Percentiles rank a stretch among this genome's conserved stretches.
These are phyloP conservation scores for Heliconius charithonia DNA, from an alignment of 2,888 invertebrate genomes.

Conservation along the genomic window DNA sequence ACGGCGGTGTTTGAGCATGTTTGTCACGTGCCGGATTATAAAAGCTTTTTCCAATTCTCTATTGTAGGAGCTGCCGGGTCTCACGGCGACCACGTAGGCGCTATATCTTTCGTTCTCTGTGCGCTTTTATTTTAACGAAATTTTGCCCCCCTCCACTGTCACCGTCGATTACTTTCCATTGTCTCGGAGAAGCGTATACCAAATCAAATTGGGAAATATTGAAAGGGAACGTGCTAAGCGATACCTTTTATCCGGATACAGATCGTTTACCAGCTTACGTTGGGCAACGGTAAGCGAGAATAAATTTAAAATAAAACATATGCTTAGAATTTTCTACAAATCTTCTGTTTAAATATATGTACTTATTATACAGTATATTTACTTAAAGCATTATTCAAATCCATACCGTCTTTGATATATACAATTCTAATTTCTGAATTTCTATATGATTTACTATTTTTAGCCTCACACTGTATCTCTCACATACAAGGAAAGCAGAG, in stretches of 20 bases:
- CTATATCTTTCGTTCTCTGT: conserved; percentile 81
- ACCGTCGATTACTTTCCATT: conserved; percentile 81
- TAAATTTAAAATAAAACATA: background rate
- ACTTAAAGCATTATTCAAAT: background rate
- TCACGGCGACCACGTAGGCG: conserved; percentile 81
- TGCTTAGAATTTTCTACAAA: background rate
- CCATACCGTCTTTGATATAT: no score
- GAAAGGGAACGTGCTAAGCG: conserved; percentile 79
- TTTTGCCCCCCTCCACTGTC: conserved; percentile 77
- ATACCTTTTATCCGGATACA: conserved; percentile 58
- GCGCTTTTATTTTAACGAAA: conserved; percentile 84
- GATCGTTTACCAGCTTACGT: conserved; percentile 36
- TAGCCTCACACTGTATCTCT: no score
- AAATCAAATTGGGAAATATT: conserved; percentile 82
- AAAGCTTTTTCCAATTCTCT: conserved; percentile 84
- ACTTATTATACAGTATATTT: background rate
- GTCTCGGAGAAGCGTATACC: conserved; percentile 70
- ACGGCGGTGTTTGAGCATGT: conserved; percentile 70
- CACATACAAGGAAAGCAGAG: no score
- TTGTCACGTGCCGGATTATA: conserved; percentile 83
- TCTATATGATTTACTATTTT: no score
- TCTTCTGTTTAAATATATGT: background rate
- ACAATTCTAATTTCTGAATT: no score
- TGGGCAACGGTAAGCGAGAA: background rate
- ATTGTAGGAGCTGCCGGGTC: conserved; percentile 75